Percentiles rank a stretch among this genome's conserved stretches.
These are phyloP conservation scores for Helogale parvula DNA, from an alignment of 2,113 vertebrate species.

Conservation along the genomic window DNA sequence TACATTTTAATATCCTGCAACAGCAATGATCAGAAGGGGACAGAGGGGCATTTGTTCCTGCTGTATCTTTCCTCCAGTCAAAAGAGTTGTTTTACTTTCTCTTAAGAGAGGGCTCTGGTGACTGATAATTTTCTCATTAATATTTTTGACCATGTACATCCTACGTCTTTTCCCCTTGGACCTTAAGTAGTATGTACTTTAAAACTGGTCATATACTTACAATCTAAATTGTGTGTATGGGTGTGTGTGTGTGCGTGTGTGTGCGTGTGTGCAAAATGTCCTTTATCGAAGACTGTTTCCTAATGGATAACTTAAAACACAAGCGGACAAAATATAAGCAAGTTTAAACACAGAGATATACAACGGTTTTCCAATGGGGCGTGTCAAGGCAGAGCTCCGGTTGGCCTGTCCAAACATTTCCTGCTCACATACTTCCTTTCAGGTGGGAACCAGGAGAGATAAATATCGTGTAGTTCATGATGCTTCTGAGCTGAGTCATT, in stretches of 20 bases:
- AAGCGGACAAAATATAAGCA: not conserved
- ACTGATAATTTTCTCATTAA: not conserved
- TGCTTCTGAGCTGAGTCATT: not conserved
- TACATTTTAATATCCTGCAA: not conserved
- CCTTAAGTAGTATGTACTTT: not conserved
- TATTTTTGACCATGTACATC: not conserved
- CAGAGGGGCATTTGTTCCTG: not conserved
- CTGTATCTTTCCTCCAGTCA: not conserved
- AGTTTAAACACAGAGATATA: not conserved
- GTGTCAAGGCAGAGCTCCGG: not conserved
- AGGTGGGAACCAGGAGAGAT: not conserved
- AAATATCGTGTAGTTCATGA: not conserved
- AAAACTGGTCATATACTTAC: not conserved
- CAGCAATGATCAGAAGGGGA: not conserved
- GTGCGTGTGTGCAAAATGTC: not conserved
- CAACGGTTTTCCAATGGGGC: not conserved
- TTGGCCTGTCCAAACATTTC: not conserved
- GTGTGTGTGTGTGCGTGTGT: not conserved
- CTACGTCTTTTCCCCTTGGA: not conserved
- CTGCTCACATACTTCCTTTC: not conserved
- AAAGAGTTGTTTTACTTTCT: not conserved
- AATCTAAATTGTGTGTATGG: not conserved
- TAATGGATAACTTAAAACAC: not conserved
- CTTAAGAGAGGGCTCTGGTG: not conserved
- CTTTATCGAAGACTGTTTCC: not conserved